Conservation (phyloP, 2,797 vertebrate species). For the Nannoperca australis region DNA sequence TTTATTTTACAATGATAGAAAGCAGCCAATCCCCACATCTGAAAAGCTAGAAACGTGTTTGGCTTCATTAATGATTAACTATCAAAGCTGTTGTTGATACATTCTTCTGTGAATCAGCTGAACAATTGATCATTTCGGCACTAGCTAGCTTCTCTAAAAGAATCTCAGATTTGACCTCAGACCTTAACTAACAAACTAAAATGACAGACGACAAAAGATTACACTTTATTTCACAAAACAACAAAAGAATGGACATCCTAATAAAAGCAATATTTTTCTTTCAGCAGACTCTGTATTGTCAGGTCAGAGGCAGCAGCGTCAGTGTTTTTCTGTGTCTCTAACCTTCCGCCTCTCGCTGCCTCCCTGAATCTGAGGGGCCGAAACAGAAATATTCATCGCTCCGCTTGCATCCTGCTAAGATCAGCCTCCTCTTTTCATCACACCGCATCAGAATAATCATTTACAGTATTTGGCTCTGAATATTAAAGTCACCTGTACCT, state of each 20-base stretch:
- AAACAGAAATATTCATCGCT: slow-evolving; percentile 74
- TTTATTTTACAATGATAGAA: background rate
- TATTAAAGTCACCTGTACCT: slow-evolving; percentile 99
- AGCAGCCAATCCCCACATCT: background rate
- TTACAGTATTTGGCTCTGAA: slow-evolving; percentile 93
- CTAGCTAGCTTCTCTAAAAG: background rate
- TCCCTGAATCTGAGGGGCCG: slow-evolving; percentile 44
- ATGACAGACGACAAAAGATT: background rate
- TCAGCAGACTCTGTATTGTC: background rate
- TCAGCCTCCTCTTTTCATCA: slow-evolving; percentile 67
- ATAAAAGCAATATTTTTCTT: background rate
- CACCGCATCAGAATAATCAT: slow-evolving; percentile 96
- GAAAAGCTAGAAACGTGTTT: background rate
- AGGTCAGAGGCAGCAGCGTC: background rate
- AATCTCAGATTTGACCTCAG: background rate
- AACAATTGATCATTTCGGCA: background rate
- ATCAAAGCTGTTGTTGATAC: background rate
- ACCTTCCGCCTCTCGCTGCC: slow-evolving; percentile 23
- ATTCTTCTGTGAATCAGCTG: background rate
- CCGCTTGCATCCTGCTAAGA: slow-evolving; percentile 57
- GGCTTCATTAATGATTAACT: background rate
- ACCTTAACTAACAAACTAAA: background rate
- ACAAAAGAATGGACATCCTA: background rate
- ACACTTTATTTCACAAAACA: background rate
- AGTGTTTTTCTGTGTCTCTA: slow-evolving; percentile 20